A percentile compares a stretch with the other conserved stretches of the same genome.
phyloP scores from a whole-genome alignment of 37 sponge, comb jelly and placozoan genomes.

The Cladorhizidae sp. region DNA sequence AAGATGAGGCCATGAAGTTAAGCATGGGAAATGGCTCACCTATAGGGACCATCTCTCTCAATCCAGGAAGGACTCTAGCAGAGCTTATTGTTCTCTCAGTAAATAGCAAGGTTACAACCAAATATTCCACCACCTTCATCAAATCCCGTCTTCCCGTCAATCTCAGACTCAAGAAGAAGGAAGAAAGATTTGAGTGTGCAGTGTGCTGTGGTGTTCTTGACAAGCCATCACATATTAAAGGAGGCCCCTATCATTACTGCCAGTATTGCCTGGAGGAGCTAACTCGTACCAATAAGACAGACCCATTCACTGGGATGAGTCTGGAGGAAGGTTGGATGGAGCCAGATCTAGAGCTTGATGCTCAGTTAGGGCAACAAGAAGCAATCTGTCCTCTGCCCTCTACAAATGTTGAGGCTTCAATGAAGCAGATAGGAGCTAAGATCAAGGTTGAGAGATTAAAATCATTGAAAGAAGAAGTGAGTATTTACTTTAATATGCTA shows the following conservation, averaged over 20 bases:
- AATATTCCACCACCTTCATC: slow-evolving; percentile 59
- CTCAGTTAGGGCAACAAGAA: slow-evolving; percentile 20
- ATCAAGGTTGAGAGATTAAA: slow-evolving; percentile 26
- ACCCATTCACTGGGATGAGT: slow-evolving; percentile 72
- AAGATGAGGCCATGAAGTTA: slow-evolving; percentile 68
- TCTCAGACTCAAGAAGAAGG: slow-evolving; percentile 21
- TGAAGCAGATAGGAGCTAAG: slow-evolving; percentile 44
- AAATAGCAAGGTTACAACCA: slow-evolving; percentile 44
- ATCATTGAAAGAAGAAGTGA: slow-evolving; percentile 25
- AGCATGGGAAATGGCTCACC: slow-evolving; percentile 48
- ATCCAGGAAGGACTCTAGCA: slow-evolving; percentile 58
- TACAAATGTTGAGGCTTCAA: slow-evolving; percentile 26
- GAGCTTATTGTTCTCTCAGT: slow-evolving; percentile 65
- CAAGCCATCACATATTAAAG: slow-evolving; percentile 43
- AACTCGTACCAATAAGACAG: slow-evolving; percentile 77
- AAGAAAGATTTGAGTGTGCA: slow-evolving; percentile 46
- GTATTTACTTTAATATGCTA: background rate
- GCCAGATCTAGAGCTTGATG: slow-evolving; percentile 37
- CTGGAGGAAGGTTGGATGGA: slow-evolving; percentile 77
- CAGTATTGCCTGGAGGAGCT: slow-evolving; percentile 69
- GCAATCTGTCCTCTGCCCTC: slow-evolving; percentile 32
- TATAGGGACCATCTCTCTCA: slow-evolving; percentile 50
- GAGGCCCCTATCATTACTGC: slow-evolving; percentile 56
- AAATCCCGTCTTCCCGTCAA: slow-evolving; percentile 35
- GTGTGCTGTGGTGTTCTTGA: slow-evolving; percentile 68